Conservation (phyloP, 2,888 invertebrate species). For the Hypomecis atomaria region DNA sequence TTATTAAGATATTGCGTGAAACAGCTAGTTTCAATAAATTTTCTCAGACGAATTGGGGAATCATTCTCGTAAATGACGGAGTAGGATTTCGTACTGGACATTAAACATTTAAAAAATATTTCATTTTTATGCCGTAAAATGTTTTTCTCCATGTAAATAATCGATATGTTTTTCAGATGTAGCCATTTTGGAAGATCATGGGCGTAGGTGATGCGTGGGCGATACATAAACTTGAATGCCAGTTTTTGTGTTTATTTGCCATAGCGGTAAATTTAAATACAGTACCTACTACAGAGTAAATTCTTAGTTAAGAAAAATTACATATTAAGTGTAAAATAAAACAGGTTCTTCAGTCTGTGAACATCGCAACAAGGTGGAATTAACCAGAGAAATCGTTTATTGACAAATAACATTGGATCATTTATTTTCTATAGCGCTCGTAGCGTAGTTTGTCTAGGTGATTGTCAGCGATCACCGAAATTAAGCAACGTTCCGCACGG, state of each 20-base stretch:
- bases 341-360: background rate
- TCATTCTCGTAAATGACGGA: background rate
- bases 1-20: too few species aligned
- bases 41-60: background rate
- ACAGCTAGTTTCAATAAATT: too few species aligned
- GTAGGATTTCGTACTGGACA: background rate
- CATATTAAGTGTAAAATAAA: background rate
- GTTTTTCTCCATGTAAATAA: conserved; percentile 3
- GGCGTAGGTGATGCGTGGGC: conserved; percentile 8
- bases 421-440: background rate
- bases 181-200: conserved; percentile 2
- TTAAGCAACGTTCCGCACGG: too few species aligned
- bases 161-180: background rate
- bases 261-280: conserved; percentile 1
- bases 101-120: background rate
- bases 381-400: too few species aligned
- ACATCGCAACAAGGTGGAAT: too few species aligned
- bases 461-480: too few species aligned
- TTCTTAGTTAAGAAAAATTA: background rate
- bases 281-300: too few species aligned
- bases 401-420: too few species aligned
- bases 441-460: too few species aligned
- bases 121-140: background rate
- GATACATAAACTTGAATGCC: background rate
- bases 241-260: conserved; percentile 3